A percentile compares a stretch with the other conserved stretches of the same genome.
phyloP scores from a whole-genome alignment of 1,140 invertebrate species.

The Drosophila insularis region DNA sequence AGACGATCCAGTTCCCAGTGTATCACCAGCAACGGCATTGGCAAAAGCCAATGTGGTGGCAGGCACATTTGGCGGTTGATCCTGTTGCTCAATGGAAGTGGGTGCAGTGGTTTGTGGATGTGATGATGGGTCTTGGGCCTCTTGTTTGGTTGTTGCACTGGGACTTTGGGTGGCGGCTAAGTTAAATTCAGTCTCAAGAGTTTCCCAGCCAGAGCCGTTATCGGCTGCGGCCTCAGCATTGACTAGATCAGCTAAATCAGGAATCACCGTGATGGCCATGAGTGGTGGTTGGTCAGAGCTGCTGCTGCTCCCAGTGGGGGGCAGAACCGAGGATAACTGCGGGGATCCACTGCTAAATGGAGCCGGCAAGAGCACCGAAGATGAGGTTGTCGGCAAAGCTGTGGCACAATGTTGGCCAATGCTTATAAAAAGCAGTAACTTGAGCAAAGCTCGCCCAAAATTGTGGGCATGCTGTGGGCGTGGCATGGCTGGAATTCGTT shows the following conservation, averaged over 20 bases:
- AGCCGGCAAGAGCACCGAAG: constrained; percentile 27
- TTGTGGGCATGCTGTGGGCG: constrained; percentile 54
- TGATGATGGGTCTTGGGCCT: constrained; percentile 11
- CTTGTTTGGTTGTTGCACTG: constrained; percentile 39
- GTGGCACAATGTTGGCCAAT: constrained; percentile 57
- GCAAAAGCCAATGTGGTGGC: constrained; percentile 74
- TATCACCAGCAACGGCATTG: constrained; percentile 68
- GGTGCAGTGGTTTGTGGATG: constrained; percentile 48
- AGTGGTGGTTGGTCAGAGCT: constrained; percentile 28
- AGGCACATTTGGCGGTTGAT: constrained; percentile 72
- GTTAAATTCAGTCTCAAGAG: constrained; percentile 71
- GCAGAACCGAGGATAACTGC: constrained; percentile 5
- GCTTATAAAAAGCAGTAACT: constrained; percentile 59
- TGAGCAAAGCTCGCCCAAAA: constrained; percentile 46
- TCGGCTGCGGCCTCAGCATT: constrained; percentile 50
- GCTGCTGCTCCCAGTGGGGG: constrained; percentile 16
- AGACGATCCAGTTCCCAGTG: constrained; percentile 31
- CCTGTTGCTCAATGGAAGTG: constrained; percentile 78
- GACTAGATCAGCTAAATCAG: constrained; percentile 57
- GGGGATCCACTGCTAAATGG: constrained; percentile 40
- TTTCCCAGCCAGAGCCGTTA: constrained; percentile 58
- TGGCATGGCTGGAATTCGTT: constrained; percentile 48
- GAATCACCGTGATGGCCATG: constrained; percentile 21
- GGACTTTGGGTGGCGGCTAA: constrained; percentile 40
- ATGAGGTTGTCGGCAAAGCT: constrained; percentile 57